These are phyloP conservation scores for Chrysolina haemoptera DNA, from an alignment of 2,888 invertebrate genomes.

Conservation along the genomic window DNA sequence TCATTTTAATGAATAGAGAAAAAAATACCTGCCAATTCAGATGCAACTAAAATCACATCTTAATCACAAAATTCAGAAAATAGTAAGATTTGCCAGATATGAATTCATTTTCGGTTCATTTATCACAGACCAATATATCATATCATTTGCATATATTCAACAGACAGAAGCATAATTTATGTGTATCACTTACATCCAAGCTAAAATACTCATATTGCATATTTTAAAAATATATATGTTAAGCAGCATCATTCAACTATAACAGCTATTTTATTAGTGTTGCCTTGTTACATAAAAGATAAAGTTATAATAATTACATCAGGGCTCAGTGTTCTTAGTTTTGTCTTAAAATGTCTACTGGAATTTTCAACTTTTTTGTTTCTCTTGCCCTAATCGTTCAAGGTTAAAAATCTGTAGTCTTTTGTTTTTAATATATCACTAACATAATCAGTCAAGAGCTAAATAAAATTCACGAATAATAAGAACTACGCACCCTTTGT, in stretches of 20 bases:
- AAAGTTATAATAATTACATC: no score
- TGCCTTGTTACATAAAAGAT: no score
- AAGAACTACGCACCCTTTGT: neutral
- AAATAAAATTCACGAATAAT: constrained; percentile 1
- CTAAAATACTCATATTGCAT: neutral
- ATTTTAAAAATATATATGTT: neutral
- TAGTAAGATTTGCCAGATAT: neutral
- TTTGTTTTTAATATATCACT: constrained; percentile 1
- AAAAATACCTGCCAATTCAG: no score
- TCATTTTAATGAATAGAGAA: no score
- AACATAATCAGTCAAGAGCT: constrained; percentile 8
- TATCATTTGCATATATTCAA: neutral
- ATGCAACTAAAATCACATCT: no score
- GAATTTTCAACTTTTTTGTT: neutral
- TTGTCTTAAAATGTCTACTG: neutral
- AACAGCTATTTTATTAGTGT: no score
- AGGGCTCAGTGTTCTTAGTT: no score
- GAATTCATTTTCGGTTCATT: neutral
- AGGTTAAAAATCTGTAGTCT: neutral
- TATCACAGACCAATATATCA: constrained; percentile 18
- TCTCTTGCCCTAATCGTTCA: neutral
- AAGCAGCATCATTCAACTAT: neutral
- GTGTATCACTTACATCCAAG: neutral
- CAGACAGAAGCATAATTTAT: neutral
- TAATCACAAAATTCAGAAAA: neutral